phyloP scores from a whole-genome alignment of 2,888 invertebrate genomes.

The Rhaphigaster nebulosa region DNA sequence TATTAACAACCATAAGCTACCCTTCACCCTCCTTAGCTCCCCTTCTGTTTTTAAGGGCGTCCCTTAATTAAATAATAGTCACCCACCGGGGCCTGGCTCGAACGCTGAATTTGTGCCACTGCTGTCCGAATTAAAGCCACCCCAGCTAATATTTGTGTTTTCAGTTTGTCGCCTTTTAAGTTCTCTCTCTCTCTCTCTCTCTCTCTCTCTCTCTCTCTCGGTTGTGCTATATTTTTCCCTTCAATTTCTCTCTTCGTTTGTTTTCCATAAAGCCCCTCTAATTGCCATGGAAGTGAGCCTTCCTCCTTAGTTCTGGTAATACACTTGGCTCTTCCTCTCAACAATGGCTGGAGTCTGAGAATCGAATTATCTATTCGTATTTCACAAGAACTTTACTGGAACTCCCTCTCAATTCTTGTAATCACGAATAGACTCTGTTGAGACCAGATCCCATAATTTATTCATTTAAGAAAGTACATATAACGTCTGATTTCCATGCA shows the following conservation, averaged over 20 bases:
- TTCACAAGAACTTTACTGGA: not conserved
- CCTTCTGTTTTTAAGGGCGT: constrained; percentile 51
- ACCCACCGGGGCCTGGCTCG: not conserved
- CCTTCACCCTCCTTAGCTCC: constrained; percentile 37
- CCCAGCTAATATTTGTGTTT: constrained; percentile 59
- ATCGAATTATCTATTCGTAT: constrained; percentile 25
- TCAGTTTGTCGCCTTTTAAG: constrained; percentile 56
- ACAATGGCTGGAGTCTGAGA: constrained; percentile 1
- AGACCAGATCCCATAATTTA: not conserved
- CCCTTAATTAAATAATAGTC: constrained; percentile 57
- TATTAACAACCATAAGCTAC: constrained; percentile 44
- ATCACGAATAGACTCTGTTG: not conserved
- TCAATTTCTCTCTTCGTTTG: constrained; percentile 56
- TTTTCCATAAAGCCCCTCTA: constrained; percentile 52
- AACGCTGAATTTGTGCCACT: constrained; percentile 40
- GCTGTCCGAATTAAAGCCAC: constrained; percentile 54
- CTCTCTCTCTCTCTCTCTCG: not conserved
- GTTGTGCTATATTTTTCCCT: not conserved
- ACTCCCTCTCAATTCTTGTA: not conserved
- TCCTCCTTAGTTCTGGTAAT: constrained; percentile 18
- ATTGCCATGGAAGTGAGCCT: constrained; percentile 52
- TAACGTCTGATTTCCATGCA: not conserved
- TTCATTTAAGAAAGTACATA: not conserved
- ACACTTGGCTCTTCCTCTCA: constrained; percentile 15
- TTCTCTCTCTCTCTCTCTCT: not conserved